A percentile compares a stretch with the other conserved stretches of the same genome.
Conservation (phyloP, 2,888 invertebrate genomes). For the Rhamnusium bicolor region DNA sequence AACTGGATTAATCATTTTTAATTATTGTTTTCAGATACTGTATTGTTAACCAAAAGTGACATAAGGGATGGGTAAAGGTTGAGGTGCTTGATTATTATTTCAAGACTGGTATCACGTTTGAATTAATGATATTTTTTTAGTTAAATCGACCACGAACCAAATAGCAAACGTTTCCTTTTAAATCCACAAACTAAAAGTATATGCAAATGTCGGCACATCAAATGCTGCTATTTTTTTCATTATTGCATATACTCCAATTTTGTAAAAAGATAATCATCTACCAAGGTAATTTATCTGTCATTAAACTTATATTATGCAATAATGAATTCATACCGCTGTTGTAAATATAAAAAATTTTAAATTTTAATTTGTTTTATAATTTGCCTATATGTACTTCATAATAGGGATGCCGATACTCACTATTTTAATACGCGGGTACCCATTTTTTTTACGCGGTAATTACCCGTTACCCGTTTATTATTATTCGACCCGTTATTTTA, state of each 20-base stretch:
- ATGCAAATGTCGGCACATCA: conserved; percentile 16
- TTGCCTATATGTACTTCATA: too few relatives aligned
- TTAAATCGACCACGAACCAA: background rate
- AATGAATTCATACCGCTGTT: background rate
- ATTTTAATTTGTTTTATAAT: background rate
- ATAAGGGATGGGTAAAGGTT: too few relatives aligned
- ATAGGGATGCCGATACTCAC: too few relatives aligned
- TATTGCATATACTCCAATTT: background rate
- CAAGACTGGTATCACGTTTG: background rate
- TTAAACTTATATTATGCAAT: background rate
- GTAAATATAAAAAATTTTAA: too few relatives aligned
- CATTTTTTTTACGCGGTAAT: too few relatives aligned
- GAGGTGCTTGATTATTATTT: background rate
- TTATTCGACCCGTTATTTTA: too few relatives aligned
- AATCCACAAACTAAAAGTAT: background rate
- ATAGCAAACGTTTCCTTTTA: conserved; percentile 12
- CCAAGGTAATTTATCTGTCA: background rate
- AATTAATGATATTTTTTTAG: background rate
- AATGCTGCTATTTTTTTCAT: background rate
- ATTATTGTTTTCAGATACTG: too few relatives aligned
- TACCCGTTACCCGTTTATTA: too few relatives aligned
- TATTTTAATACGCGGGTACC: too few relatives aligned
- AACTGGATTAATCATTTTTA: too few relatives aligned
- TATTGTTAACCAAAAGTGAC: too few relatives aligned
- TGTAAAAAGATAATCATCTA: conserved; percentile 1